phyloP scores from a whole-genome alignment of 2,113 vertebrate species.

The Thamnophis sirtalis region DNA sequence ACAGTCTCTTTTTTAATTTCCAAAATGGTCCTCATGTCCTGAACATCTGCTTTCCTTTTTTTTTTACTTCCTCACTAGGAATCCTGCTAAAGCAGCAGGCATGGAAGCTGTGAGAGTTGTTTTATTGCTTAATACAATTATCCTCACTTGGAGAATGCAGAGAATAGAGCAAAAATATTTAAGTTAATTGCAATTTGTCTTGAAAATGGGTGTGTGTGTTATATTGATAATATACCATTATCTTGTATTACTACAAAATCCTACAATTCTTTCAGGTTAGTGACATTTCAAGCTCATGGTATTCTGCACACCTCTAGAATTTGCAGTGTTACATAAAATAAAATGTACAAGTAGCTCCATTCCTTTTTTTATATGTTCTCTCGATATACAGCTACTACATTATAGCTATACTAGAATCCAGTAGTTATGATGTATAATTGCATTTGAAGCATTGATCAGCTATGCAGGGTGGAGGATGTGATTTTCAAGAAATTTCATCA shows the following conservation, averaged over 20 bases:
- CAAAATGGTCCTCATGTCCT: not conserved
- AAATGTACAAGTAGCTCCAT: not conserved
- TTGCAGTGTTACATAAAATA: not conserved
- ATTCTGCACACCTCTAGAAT: not conserved
- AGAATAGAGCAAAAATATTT: not conserved
- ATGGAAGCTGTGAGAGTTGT: not conserved
- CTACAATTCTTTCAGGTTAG: not conserved
- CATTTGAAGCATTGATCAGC: not conserved
- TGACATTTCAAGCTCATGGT: not conserved
- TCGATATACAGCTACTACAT: not conserved
- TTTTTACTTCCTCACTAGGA: not conserved
- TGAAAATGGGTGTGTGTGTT: not conserved
- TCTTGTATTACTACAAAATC: not conserved
- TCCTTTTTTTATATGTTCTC: not conserved
- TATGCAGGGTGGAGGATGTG: not conserved
- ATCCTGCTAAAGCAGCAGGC: not conserved
- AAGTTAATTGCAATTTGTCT: not conserved
- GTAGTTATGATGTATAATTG: not conserved
- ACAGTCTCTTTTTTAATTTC: not conserved
- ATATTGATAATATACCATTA: too few species aligned
- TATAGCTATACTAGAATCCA: not conserved
- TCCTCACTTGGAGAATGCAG: not conserved
- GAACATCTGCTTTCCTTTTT: not conserved
- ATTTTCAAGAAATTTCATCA: not conserved
- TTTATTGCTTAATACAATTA: not conserved